phyloP scores from a whole-genome alignment of 2,113 vertebrate species.

The Cephalophus harveyi region DNA sequence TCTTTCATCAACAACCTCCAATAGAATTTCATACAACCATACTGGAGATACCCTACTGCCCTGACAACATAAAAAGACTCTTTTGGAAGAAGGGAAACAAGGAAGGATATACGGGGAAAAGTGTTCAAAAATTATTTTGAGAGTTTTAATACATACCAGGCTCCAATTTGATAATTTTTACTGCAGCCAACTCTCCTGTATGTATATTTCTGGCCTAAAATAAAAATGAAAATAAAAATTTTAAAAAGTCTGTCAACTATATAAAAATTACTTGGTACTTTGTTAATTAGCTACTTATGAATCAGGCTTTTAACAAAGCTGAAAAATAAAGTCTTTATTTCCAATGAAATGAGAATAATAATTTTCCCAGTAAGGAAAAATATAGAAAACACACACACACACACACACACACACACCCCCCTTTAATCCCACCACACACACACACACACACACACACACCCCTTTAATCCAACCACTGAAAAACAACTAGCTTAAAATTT shows the following conservation, averaged over 20 bases:
- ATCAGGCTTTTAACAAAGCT: constrained; percentile 2
- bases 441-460: not conserved
- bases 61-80: not conserved
- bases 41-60: not conserved
- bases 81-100: not conserved
- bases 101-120: not conserved
- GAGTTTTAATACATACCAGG: constrained; percentile 87
- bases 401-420: not conserved
- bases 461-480: not conserved
- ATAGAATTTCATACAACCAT: not conserved
- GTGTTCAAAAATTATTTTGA: not conserved
- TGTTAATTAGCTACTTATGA: constrained; percentile 7
- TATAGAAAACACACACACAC: not conserved
- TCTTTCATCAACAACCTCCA: not conserved
- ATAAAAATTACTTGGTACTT: not conserved
- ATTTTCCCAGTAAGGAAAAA: constrained; percentile 51
- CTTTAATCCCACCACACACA: not conserved
- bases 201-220: constrained; percentile 95
- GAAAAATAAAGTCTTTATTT: constrained; percentile 10
- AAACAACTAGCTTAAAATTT: not conserved
- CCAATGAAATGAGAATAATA: not conserved
- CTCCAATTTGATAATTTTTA: constrained; percentile 99
- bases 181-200: constrained; percentile 95
- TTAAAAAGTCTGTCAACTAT: constrained; percentile 23
- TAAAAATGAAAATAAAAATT: constrained; percentile 40